Evolutionary conservation across 2,113 vertebrate genomes (phyloP).

Genomic region (Hyperopisus bebe): DNA sequence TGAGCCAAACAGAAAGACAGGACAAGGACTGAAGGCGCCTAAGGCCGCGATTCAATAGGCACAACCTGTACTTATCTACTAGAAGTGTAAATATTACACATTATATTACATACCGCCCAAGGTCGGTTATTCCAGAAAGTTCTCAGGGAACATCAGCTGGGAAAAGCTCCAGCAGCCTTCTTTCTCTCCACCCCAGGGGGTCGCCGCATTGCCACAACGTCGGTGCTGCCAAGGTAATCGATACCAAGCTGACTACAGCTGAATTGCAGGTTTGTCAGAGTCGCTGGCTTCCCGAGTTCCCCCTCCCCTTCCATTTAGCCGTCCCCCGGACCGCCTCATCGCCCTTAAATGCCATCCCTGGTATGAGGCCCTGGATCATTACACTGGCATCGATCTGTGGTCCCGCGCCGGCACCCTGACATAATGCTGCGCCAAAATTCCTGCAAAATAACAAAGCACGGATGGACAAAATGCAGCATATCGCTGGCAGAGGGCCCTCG

Average conservation of each 20-base stretch:
- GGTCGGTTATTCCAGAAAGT: background rate
- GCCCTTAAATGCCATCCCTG: conserved; percentile 40
- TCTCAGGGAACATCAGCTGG: background rate
- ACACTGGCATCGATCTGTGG: conserved; percentile 37
- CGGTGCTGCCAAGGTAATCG: background rate
- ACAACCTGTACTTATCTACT: background rate
- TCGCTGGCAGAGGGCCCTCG: background rate
- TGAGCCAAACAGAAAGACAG: background rate
- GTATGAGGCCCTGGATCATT: conserved; percentile 29
- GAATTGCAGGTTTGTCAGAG: background rate
- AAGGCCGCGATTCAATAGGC: background rate
- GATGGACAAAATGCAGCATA: background rate
- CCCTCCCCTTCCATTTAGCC: conserved; percentile 21
- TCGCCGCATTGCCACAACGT: background rate
- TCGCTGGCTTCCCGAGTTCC: background rate
- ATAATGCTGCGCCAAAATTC: background rate
- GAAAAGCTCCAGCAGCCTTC: background rate
- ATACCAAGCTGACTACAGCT: background rate
- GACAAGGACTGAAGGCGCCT: background rate
- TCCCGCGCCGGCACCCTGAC: conserved; percentile 7
- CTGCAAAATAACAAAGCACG: background rate
- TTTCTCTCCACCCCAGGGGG: background rate
- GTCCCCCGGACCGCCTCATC: conserved; percentile 24
- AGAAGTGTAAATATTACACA: background rate
- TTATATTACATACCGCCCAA: too few species aligned